Percentiles rank a stretch among this genome's conserved stretches.
phyloP scores from a whole-genome alignment of 2,888 invertebrate species.

The Chrysodeixis includens region DNA sequence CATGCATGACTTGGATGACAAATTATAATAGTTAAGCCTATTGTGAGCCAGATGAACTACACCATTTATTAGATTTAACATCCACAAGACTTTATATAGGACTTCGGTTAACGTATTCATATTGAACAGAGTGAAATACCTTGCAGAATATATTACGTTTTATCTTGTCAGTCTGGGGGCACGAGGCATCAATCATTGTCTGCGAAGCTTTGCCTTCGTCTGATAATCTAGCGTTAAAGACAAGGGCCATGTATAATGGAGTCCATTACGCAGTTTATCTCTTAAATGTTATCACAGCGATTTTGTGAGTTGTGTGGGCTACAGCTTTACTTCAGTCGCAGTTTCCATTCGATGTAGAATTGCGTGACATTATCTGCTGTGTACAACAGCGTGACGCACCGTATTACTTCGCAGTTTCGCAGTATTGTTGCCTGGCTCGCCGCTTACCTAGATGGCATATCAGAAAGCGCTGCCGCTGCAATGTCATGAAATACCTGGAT shows the following conservation, averaged over 20 bases:
- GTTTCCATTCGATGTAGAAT: constrained; percentile 43
- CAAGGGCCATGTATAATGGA: constrained; percentile 74
- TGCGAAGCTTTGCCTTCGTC: constrained; percentile 65
- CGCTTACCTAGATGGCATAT: constrained; percentile 63
- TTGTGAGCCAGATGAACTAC: constrained; percentile 37
- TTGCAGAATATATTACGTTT: constrained; percentile 65
- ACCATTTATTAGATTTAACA: constrained; percentile 54
- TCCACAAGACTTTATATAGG: constrained; percentile 59
- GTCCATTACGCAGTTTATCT: constrained; percentile 66
- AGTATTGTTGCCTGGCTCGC: constrained; percentile 54
- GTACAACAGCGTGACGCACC: constrained; percentile 63
- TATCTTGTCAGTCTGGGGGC: constrained; percentile 66
- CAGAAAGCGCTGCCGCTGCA: constrained; percentile 63
- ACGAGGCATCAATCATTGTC: constrained; percentile 83
- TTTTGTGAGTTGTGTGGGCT: constrained; percentile 25
- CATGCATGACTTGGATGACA: constrained; percentile 42
- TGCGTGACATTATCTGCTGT: constrained; percentile 61
- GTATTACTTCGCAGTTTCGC: constrained; percentile 61
- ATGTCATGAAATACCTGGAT: constrained; percentile 64
- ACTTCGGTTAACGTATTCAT: constrained; percentile 58
- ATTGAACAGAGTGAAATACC: constrained; percentile 63
- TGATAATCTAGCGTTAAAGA: constrained; percentile 74
- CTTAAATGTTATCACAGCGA: constrained; percentile 40
- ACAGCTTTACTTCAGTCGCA: constrained; percentile 15
- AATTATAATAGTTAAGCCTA: constrained; percentile 48